Evolutionary conservation across 2,113 vertebrate genomes (phyloP).

Genomic region (Nycticebus coucang): DNA sequence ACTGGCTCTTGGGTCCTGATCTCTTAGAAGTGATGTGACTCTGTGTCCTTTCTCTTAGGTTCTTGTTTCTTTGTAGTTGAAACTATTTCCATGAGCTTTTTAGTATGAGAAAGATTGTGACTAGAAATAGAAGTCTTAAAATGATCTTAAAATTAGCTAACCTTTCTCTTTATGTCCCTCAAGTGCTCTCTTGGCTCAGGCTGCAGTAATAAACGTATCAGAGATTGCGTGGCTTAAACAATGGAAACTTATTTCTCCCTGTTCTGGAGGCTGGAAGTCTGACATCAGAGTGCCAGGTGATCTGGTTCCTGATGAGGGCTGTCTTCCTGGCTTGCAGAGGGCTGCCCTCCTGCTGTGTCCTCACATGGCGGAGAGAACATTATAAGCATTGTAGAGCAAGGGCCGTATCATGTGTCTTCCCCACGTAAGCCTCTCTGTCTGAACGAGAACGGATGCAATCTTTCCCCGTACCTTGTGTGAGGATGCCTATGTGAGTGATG

Average conservation of each 20-base stretch:
- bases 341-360: background rate
- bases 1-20: no score
- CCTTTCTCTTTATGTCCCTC: background rate
- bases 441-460: no score
- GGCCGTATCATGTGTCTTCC: no score
- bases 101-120: background rate
- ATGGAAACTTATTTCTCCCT: background rate
- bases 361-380: background rate
- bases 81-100: background rate
- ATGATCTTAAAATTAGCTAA: background rate
- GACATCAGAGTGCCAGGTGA: background rate
- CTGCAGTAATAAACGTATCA: background rate
- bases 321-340: background rate
- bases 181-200: background rate
- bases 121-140: background rate
- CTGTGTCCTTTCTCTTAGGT: background rate
- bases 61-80: background rate
- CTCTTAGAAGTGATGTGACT: background rate
- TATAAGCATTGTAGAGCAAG: no score
- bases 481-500: background rate
- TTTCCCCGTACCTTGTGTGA: no score
- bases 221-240: background rate
- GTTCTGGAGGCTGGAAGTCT: background rate
- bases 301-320: no score
- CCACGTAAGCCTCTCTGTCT: no score